Base-by-base conservation (phyloP, 2,888 invertebrate genomes). In the Monopis laevigella region DNA sequence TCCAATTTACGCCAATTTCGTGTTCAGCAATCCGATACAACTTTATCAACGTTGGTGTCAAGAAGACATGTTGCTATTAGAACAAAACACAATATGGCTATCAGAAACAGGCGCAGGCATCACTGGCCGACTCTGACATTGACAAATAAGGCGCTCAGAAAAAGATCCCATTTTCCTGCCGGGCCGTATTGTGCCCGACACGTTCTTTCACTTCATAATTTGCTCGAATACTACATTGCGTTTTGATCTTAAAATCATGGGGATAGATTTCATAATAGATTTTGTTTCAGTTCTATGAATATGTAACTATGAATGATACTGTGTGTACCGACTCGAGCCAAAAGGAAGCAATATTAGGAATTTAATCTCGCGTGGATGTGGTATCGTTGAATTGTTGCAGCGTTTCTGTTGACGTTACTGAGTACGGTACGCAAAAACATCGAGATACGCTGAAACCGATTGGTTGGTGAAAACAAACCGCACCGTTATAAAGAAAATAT, bases 291-390 rank as follows among this genome's bases (percentile, higher is more conserved):
- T n/a, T n/a, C n/a, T n/a, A n/a, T n/a, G 17, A 16, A 17, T 30
- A 13, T 29, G 29, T n/a, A 29, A 29, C 29, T 29, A 29, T 16
- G 32, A 32, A 5, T 32, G 17, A 13, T 32, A 32, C 17, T 32
- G 50, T 63, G 66, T 64, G 65, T 67, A 65, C 63, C 55, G 60
- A 57, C 55, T 58, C 40, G 62, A 63, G 69, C 59, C 63, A 64
- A 67, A 64, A 66, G 59, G 65, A 65, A 63, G 62, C 59, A 64
- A 63, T 68, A 70, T 70, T 73, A 70, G 70, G 69, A 74, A 72
- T 77, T 77, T 77, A 77, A 77, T 77, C 73, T 74, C 68, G 66
- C 66, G 69, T 70, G 74, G 73, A 72, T 74, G 75, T 64, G 71
- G 68, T 73, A 71, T 67, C 63, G 67, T n/a, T 34, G 43, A 41